A percentile compares a stretch with the other conserved stretches of the same genome.
phyloP scores from a whole-genome alignment of 2,888 invertebrate genomes.

The Sminthurides aquaticus region DNA sequence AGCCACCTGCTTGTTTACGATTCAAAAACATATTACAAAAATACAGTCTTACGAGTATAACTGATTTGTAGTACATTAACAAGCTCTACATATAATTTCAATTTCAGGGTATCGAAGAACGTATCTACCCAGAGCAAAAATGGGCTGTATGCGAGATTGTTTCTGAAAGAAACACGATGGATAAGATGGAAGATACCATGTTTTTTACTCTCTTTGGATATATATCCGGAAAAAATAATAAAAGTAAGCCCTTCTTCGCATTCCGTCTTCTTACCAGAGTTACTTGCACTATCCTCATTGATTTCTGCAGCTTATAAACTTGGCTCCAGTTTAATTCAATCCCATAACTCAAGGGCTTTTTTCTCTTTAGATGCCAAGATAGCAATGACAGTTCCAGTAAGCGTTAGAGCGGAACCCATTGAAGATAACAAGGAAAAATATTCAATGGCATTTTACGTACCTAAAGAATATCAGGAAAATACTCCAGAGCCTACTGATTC shows the following conservation, averaged over 20 bases:
- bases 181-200: conserved; percentile 14
- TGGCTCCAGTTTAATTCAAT: too few relatives aligned
- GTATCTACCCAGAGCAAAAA: conserved; percentile 25
- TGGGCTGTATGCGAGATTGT: conserved; percentile 21
- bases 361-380: too few relatives aligned
- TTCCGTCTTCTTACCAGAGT: too few relatives aligned
- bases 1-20: too few relatives aligned
- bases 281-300: too few relatives aligned
- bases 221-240: conserved; percentile 30
- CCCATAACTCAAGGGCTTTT: not conserved
- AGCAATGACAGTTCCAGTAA: conserved; percentile 34
- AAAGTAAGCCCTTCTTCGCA: conserved; percentile 22
- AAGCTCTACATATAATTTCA: not conserved
- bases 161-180: not conserved
- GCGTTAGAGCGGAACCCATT: conserved; percentile 20
- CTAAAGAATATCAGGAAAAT: conserved; percentile 24
- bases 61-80: too few relatives aligned
- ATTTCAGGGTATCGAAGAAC: conserved; percentile 23
- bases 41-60: too few relatives aligned
- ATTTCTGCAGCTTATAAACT: too few relatives aligned
- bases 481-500: conserved; percentile 27
- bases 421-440: conserved; percentile 18
- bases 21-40: too few relatives aligned
- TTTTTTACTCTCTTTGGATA: conserved; percentile 31
- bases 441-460: conserved; percentile 32